phyloP scores from a whole-genome alignment of 2,797 vertebrate species.

The Coreius guichenoti region DNA sequence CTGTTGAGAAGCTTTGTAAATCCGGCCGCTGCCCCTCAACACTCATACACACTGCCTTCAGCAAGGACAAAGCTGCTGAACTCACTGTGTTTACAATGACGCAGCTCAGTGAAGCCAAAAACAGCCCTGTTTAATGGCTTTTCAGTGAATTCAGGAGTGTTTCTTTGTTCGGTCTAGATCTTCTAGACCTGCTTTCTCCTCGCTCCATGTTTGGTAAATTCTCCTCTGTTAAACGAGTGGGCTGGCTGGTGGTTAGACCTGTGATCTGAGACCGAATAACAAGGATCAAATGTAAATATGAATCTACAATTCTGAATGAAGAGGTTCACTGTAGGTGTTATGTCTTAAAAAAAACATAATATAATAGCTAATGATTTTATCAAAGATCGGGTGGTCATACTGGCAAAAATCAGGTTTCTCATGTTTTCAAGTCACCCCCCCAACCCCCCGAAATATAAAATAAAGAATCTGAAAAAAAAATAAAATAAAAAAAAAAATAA shows the following conservation, averaged over 20 bases:
- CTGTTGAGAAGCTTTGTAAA: background rate
- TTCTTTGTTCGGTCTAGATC: background rate
- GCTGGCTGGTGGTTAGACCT: slow-evolving; percentile 43
- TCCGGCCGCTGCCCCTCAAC: background rate
- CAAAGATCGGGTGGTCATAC: background rate
- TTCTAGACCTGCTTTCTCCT: slow-evolving; percentile 36
- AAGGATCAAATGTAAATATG: slow-evolving; percentile 60
- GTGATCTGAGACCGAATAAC: slow-evolving; percentile 47
- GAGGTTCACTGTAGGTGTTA: background rate
- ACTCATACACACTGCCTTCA: background rate
- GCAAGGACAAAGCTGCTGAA: slow-evolving; percentile 22
- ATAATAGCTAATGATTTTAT: background rate
- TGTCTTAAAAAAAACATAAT: background rate
- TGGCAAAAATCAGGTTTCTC: background rate
- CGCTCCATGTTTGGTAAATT: slow-evolving; percentile 78
- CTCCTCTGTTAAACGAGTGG: slow-evolving; percentile 51
- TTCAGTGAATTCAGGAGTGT: slow-evolving; percentile 25
- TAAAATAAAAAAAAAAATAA: too few relatives aligned
- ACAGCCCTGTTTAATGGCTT: slow-evolving; percentile 13
- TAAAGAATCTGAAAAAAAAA: too few relatives aligned
- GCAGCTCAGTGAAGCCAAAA: slow-evolving; percentile 28
- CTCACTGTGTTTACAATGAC: slow-evolving; percentile 33
- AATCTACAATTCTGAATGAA: background rate
- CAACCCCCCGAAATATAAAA: too few relatives aligned
- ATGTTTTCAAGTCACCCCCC: too few relatives aligned